Conservation (phyloP, 1,140 invertebrate species). For the Littorina saxatilis region DNA sequence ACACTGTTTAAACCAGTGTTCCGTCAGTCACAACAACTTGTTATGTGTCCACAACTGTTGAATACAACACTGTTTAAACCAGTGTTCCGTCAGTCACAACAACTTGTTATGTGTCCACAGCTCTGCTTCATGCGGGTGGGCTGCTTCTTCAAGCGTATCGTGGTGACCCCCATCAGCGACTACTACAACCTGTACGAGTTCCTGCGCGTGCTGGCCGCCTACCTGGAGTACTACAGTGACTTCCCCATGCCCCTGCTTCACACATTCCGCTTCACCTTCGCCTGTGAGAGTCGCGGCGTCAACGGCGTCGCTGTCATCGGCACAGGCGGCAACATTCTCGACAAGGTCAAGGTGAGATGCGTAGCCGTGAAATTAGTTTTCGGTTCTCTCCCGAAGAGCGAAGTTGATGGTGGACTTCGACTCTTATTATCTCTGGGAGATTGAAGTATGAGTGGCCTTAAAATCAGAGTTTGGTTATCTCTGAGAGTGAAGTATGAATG, state of each 20-base stretch:
- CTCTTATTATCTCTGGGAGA: too few relatives aligned
- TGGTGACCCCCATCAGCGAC: constrained; percentile 86
- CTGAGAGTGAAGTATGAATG: too few relatives aligned
- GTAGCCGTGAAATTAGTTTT: too few relatives aligned
- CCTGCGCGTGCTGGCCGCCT: constrained; percentile 78
- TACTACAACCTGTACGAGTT: constrained; percentile 89
- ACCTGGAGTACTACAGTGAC: constrained; percentile 61
- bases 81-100: too few relatives aligned
- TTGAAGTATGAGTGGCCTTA: too few relatives aligned
- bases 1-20: too few relatives aligned
- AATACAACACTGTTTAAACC: too few relatives aligned
- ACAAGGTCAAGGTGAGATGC: constrained; percentile 52
- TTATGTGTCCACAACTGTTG: too few relatives aligned
- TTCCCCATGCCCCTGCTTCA: constrained; percentile 69
- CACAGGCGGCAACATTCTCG: constrained; percentile 81
- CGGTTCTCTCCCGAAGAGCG: too few relatives aligned
- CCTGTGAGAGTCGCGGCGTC: constrained; percentile 80
- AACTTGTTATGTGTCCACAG: constrained; percentile 27
- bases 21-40: too few relatives aligned
- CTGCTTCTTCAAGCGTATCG: constrained; percentile 81
- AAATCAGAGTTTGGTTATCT: too few relatives aligned
- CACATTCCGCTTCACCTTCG: constrained; percentile 84
- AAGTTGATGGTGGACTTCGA: too few relatives aligned
- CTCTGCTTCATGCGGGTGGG: constrained; percentile 85
- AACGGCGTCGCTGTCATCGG: constrained; percentile 80